These are phyloP conservation scores for Aporophyla nigra DNA, from an alignment of 2,888 invertebrate species.

Conservation along the genomic window DNA sequence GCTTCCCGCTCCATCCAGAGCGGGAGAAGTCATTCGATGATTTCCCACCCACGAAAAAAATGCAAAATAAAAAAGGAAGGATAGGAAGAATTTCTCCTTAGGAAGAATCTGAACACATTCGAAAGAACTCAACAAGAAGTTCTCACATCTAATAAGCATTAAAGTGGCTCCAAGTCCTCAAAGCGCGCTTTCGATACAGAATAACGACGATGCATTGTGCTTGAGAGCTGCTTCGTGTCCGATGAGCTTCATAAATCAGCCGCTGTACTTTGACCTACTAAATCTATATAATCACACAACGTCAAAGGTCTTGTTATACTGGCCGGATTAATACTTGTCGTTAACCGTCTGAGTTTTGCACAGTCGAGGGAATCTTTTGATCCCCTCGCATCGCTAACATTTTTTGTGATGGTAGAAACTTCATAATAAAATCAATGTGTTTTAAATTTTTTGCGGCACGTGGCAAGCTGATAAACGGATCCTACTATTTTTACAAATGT, in stretches of 20 bases:
- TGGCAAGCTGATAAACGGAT: slow-evolving; percentile 6
- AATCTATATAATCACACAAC: slow-evolving; percentile 15
- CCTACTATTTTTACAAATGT: neutral
- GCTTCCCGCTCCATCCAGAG: too few species aligned
- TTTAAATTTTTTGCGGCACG: neutral
- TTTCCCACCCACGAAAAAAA: too few species aligned
- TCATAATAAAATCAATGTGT: slow-evolving; percentile 32
- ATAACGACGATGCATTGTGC: slow-evolving; percentile 77
- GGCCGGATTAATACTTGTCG: slow-evolving; percentile 72
- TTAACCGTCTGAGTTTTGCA: slow-evolving; percentile 76
- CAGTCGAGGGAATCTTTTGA: slow-evolving; percentile 82
- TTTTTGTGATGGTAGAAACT: slow-evolving; percentile 60
- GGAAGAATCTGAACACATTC: slow-evolving; percentile 14
- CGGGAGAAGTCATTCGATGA: too few species aligned
- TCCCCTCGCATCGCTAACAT: slow-evolving; percentile 68
- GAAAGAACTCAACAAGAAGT: slow-evolving; percentile 40
- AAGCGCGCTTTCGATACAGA: slow-evolving; percentile 68
- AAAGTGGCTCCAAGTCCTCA: slow-evolving; percentile 60
- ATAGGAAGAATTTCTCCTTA: neutral
- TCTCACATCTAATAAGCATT: slow-evolving; percentile 59
- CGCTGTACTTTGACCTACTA: slow-evolving; percentile 45
- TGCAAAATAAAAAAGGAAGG: too few species aligned
- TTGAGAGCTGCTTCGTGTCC: slow-evolving; percentile 78
- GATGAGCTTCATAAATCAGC: slow-evolving; percentile 74
- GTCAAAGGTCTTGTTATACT: slow-evolving; percentile 63